phyloP scores from a whole-genome alignment of 2,888 invertebrate species.

The Tipula helvola region DNA sequence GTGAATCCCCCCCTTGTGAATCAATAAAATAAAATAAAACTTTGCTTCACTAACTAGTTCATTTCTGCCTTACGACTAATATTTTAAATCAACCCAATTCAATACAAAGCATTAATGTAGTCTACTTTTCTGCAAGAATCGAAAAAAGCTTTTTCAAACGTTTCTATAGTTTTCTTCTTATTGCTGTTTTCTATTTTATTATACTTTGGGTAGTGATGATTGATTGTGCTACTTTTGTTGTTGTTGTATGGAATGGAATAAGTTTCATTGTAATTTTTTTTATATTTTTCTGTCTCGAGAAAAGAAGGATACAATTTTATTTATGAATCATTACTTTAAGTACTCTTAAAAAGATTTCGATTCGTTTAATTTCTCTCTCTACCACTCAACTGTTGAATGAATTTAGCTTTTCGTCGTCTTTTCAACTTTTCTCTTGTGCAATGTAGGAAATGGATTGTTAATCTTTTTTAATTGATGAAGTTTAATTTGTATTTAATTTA shows the following conservation, averaged over 20 bases:
- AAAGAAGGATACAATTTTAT: background rate
- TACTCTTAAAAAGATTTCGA: background rate
- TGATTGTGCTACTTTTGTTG: background rate
- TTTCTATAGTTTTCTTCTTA: background rate
- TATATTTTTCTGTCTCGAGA: background rate
- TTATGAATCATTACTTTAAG: background rate
- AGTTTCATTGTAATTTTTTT: background rate
- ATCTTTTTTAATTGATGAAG: background rate
- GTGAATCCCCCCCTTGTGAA: too few species aligned
- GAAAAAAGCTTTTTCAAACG: background rate
- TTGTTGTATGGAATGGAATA: background rate
- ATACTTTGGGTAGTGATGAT: background rate
- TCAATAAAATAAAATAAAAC: too few species aligned
- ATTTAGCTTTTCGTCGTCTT: background rate
- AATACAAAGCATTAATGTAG: background rate
- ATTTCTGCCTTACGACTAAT: background rate
- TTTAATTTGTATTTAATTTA: background rate
- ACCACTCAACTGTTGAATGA: background rate
- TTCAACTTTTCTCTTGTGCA: background rate
- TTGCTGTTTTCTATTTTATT: background rate
- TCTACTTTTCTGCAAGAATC: background rate
- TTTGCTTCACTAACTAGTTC: too few species aligned
- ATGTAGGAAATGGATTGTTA: background rate
- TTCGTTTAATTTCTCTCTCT: background rate
- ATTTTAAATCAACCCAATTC: background rate